Percentiles rank a stretch among this genome's conserved stretches.
phyloP scores from a whole-genome alignment of 2,888 invertebrate genomes.

The Galerucella calmariensis region DNA sequence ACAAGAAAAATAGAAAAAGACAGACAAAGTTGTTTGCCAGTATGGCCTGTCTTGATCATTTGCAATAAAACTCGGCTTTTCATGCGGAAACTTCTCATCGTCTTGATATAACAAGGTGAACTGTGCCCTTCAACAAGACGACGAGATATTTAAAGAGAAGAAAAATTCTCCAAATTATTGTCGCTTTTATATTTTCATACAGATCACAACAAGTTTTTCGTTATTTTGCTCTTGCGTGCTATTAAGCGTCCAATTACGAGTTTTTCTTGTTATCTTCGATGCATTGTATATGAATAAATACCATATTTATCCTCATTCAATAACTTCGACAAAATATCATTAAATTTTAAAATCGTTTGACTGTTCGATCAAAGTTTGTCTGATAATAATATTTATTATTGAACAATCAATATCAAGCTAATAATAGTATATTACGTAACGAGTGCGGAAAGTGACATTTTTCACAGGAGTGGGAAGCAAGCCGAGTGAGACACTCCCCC shows the following conservation, averaged over 20 bases:
- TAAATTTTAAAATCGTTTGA: too few species aligned
- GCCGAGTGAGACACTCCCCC: too few species aligned
- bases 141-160: slow-evolving; percentile 29
- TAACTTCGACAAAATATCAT: too few species aligned
- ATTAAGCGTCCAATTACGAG: slow-evolving; percentile 37
- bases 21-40: slow-evolving; percentile 48
- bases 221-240: slow-evolving; percentile 33
- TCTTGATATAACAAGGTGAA: slow-evolving; percentile 54
- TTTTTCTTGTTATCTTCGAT: slow-evolving; percentile 20
- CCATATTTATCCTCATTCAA: too few species aligned
- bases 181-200: slow-evolving; percentile 41
- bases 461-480: too few species aligned
- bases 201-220: slow-evolving; percentile 37
- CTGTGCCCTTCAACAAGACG: slow-evolving; percentile 24
- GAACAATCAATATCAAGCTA: too few species aligned
- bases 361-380: too few species aligned
- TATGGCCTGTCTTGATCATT: slow-evolving; percentile 52
- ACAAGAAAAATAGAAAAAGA: slow-evolving; percentile 16
- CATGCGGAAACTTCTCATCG: slow-evolving; percentile 54
- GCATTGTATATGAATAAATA: too few species aligned
- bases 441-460: too few species aligned
- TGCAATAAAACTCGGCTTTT: slow-evolving; percentile 54
- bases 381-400: too few species aligned
- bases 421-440: too few species aligned
- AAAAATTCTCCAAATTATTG: slow-evolving; percentile 48